Conservation (phyloP, 2,113 vertebrate species). For the Syngnathus typhle region DNA sequence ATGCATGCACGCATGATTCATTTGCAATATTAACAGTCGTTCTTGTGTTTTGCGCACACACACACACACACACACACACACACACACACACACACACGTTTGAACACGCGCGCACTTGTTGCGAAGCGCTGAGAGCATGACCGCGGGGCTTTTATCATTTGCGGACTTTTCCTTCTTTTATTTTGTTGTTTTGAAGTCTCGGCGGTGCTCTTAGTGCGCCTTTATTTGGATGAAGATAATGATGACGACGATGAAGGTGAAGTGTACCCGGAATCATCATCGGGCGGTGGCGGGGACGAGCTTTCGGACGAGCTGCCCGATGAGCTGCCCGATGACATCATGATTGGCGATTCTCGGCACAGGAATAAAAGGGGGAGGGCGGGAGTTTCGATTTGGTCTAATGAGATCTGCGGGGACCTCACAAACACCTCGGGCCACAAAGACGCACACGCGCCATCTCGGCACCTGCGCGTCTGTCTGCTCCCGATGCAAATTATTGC, state of each 20-base stretch:
- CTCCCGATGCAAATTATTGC: slow-evolving; percentile 1
- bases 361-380: slow-evolving; percentile 32
- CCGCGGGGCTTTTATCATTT: slow-evolving; percentile 53
- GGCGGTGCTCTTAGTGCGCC: background rate
- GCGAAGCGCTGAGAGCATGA: slow-evolving; percentile 65
- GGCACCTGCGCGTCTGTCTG: slow-evolving; percentile 10
- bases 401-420: slow-evolving; percentile 89
- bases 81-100: too few species aligned
- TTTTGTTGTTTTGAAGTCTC: background rate
- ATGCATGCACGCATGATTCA: background rate
- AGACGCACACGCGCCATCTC: slow-evolving; percentile 24
- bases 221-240: background rate
- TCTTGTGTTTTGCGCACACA: background rate
- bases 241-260: background rate
- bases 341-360: slow-evolving; percentile 87
- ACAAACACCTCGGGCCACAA: slow-evolving; percentile 80
- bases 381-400: slow-evolving; percentile 75
- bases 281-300: background rate
- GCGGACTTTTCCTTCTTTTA: background rate
- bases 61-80: too few species aligned
- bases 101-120: background rate
- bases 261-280: background rate
- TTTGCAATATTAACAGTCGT: background rate
- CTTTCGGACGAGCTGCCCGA: background rate
- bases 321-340: slow-evolving; percentile 77